Conservation (phyloP, 2,797 vertebrate species). For the Sebastes glaucus region DNA sequence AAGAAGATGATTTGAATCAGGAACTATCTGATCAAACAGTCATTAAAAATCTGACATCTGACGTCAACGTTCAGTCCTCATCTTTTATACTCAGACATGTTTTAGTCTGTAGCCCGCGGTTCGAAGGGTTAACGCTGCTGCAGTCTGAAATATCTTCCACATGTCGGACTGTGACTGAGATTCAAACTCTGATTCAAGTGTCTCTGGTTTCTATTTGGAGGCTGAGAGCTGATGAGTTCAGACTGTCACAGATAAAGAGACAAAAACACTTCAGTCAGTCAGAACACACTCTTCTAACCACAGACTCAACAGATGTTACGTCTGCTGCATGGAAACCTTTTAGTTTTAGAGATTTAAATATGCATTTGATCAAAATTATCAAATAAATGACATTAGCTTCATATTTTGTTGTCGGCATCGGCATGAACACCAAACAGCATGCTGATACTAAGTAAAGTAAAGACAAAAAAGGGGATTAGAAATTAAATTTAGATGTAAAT, state of each 20-base stretch:
- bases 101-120: no score
- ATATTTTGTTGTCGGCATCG: no score
- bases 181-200: not conserved
- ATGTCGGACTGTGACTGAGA: slow-evolving; percentile 3
- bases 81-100: no score
- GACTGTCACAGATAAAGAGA: slow-evolving; percentile 53
- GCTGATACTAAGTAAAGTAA: not conserved
- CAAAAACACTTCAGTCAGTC: slow-evolving; percentile 3
- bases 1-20: not conserved
- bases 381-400: not conserved
- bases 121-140: not conserved
- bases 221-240: slow-evolving; percentile 31
- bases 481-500: not conserved
- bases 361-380: not conserved
- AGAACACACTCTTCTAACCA: not conserved
- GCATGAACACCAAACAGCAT: not conserved
- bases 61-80: no score
- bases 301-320: no score
- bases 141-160: not conserved
- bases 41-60: not conserved
- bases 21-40: not conserved
- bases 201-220: slow-evolving; percentile 50
- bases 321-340: not conserved
- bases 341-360: not conserved
- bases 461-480: not conserved